Evolutionary conservation across 2,797 vertebrate species (phyloP).

Genomic region (Bradypodion pumilum): DNA sequence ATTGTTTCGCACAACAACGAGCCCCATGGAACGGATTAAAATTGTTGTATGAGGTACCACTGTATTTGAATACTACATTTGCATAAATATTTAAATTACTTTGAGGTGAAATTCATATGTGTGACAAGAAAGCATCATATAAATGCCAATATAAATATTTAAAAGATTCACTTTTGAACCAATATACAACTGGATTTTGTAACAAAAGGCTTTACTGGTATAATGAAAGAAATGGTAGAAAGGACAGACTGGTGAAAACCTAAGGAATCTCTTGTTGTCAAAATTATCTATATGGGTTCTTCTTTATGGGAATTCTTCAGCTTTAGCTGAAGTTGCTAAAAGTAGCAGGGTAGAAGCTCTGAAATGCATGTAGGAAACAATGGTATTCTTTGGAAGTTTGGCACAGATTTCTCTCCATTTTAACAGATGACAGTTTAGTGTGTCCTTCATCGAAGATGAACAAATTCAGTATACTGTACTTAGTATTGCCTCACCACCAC

Average conservation of each 20-base stretch:
- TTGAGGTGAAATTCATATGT: background rate
- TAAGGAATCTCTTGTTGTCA: background rate
- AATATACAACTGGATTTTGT: too few species aligned
- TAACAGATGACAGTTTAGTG: background rate
- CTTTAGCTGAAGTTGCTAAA: background rate
- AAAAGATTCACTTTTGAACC: too few species aligned
- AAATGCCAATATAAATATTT: background rate
- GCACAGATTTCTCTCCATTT: background rate
- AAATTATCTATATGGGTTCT: background rate
- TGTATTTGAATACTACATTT: background rate
- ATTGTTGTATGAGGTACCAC: too few species aligned
- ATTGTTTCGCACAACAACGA: too few species aligned
- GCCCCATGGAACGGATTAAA: too few species aligned
- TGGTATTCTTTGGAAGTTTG: background rate
- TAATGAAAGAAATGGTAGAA: background rate
- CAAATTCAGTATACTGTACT: background rate
- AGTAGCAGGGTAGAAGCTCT: background rate
- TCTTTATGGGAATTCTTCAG: background rate
- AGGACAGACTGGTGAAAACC: background rate
- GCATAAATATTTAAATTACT: background rate
- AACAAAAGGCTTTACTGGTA: background rate
- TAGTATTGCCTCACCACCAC: too few species aligned
- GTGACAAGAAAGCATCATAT: too few species aligned
- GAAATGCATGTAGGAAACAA: background rate
- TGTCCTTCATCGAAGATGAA: background rate